Conservation (phyloP, 2,888 invertebrate genomes). For the Himalopsyche anomala region DNA sequence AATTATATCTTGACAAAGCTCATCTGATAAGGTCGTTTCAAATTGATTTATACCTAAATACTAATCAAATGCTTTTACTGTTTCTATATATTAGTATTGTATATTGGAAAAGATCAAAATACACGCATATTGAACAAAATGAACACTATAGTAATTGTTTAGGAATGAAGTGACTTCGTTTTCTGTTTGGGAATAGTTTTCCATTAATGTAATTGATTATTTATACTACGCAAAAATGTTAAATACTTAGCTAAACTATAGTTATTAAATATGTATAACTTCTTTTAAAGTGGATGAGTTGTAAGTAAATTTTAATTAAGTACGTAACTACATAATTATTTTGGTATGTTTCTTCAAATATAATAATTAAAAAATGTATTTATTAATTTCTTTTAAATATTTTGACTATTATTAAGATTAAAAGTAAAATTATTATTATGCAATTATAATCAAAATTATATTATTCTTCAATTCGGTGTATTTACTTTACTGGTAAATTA, state of each 20-base stretch:
- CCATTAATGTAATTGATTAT: too few species aligned
- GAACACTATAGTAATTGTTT: too few species aligned
- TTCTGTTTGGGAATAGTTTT: too few species aligned
- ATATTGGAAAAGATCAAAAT: too few species aligned
- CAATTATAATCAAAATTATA: slow-evolving; percentile 10
- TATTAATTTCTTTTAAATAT: too few species aligned
- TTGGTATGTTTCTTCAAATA: too few species aligned
- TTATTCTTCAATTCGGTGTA: background rate
- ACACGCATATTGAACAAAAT: too few species aligned
- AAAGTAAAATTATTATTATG: slow-evolving; percentile 2
- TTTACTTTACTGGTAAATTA: background rate
- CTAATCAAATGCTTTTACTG: slow-evolving; percentile 6
- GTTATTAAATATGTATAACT: too few species aligned
- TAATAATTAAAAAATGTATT: too few species aligned
- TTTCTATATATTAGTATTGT: background rate
- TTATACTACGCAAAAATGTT: background rate
- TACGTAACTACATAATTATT: too few species aligned
- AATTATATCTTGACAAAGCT: slow-evolving; percentile 17
- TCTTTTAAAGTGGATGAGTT: background rate
- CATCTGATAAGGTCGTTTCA: background rate
- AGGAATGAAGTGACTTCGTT: too few species aligned
- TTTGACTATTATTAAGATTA: too few species aligned
- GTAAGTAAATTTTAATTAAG: background rate
- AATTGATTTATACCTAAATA: background rate
- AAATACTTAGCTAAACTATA: background rate